Evolutionary conservation across 2,113 vertebrate species (phyloP).

Genomic region (Takifugu flavidus): DNA sequence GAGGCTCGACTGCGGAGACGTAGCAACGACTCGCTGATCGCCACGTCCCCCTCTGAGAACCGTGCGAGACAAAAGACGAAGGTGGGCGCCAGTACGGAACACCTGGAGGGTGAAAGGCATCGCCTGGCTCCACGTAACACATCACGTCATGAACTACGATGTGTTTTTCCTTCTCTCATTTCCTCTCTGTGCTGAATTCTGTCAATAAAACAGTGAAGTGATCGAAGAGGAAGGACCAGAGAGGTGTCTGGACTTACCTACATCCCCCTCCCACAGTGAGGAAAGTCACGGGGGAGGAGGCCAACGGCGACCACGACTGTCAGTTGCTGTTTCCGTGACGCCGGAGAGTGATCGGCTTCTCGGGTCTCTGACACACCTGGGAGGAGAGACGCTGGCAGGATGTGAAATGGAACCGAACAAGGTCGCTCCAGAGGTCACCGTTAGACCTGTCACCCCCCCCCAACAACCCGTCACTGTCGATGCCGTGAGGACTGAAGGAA

Average conservation of each 20-base stretch:
- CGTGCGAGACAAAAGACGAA: conserved; percentile 49
- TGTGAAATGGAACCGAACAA: conserved; percentile 67
- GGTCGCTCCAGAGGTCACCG: conserved; percentile 60
- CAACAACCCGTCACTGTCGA: too few relatives aligned
- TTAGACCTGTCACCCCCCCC: conserved; percentile 44
- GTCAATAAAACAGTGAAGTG: background rate
- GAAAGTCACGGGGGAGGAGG: conserved; percentile 53
- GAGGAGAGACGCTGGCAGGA: conserved; percentile 61
- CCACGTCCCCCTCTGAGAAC: conserved; percentile 40
- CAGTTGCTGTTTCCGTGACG: conserved; percentile 61
- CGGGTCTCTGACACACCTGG: conserved; percentile 67
- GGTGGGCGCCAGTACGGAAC: conserved; percentile 27
- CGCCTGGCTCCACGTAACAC: background rate
- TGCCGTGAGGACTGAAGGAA: conserved; percentile 2
- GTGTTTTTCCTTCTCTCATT: background rate
- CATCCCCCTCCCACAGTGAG: conserved; percentile 41
- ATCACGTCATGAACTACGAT: conserved; percentile 5
- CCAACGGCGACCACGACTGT: conserved; percentile 63
- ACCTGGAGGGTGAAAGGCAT: conserved; percentile 12
- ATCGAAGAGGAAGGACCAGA: conserved; percentile 3
- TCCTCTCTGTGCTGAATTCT: background rate
- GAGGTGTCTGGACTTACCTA: conserved; percentile 43
- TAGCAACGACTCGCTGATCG: conserved; percentile 45
- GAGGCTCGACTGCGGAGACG: conserved; percentile 46
- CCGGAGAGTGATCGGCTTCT: conserved; percentile 65